Evolutionary conservation across 2,113 vertebrate genomes (phyloP), one percentile per base, ranked within the genome.

Genomic region (Odocoileus hemionus): DNA sequence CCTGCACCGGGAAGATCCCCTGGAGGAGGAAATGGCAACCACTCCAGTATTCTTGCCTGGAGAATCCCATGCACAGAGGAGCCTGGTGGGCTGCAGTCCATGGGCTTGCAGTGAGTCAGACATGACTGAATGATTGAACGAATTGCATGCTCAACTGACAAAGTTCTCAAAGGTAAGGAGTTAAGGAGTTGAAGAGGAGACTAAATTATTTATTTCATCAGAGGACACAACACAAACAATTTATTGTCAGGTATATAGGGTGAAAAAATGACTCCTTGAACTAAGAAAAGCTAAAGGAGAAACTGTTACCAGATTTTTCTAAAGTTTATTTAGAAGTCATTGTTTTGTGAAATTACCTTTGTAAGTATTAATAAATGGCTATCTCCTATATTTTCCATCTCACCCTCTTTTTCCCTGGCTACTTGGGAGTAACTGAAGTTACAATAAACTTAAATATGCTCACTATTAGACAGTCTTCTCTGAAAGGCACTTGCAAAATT

Each of bases 401-500:
- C 70, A n/a, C 11, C 25, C 17, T 61, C 30, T 55, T 94, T 95
- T 82, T 86, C 50, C 11, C 15, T 12, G 19, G 17, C 5, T 61
- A 70, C 7, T 85, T 94, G 64, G 76, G 55, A 95, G 28, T 43
- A 16, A 76, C 7, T 82, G 45, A 93, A 92, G 43, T 79, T 91
- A 26, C 13, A 6, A 21, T 10, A 50, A 76, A 39, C 43, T 83
- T 61, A 57, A 28, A 60, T 61, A n/a, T 57, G 17, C 47, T 79
- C 33, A 16, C 25, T 36, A 30, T 45, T 95, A 30, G 10, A 7
- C 2, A 61, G 54, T 80, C 36, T 95, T 91, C 91, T 96, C 36
- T 90, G 76, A 95, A 94, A 33, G n/a, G 25, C 52, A 88, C 78
- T 95, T 93, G 83, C 50, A 93, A 79, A 70, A 94, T 92, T 95